Evolutionary conservation across 35 echinoderm and acorn worm genomes (phyloP).

Genomic region (Diadema setosum): DNA sequence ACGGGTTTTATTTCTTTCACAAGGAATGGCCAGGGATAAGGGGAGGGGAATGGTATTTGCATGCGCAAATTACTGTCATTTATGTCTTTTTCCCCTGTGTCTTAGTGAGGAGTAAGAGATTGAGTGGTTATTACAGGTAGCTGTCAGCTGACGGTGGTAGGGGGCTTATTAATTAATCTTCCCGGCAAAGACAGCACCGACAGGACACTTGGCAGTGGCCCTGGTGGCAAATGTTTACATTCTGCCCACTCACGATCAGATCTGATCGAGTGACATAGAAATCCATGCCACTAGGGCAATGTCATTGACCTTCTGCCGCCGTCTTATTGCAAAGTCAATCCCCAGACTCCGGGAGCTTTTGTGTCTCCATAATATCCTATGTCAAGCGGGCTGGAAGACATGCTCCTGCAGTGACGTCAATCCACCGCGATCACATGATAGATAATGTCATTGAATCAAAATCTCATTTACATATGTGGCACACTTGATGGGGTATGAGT

Average conservation of each 20-base stretch:
- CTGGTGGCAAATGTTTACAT: background rate
- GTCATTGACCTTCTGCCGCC: background rate
- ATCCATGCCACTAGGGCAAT: background rate
- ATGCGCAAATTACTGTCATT: too few species aligned
- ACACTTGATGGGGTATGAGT: constrained; percentile 22
- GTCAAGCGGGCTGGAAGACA: constrained; percentile 23
- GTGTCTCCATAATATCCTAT: constrained; percentile 21
- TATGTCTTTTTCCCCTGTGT: too few species aligned
- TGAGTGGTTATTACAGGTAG: background rate
- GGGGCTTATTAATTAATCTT: constrained; percentile 7
- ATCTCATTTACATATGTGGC: constrained; percentile 32
- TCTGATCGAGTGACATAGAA: background rate
- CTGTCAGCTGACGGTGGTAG: background rate
- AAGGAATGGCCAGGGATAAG: too few species aligned
- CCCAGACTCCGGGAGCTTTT: constrained; percentile 6
- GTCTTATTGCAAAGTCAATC: constrained; percentile 13
- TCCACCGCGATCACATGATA: constrained; percentile 12
- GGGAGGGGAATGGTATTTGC: too few species aligned
- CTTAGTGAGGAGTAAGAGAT: too few species aligned
- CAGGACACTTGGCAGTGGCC: too few species aligned
- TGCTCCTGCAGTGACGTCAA: constrained; percentile 19
- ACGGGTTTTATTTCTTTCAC: too few species aligned
- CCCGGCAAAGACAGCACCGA: background rate
- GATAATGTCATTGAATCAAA: constrained; percentile 36
- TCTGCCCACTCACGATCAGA: background rate